Conservation (phyloP, 2,113 vertebrate genomes). For the Lasiurus borealis region DNA sequence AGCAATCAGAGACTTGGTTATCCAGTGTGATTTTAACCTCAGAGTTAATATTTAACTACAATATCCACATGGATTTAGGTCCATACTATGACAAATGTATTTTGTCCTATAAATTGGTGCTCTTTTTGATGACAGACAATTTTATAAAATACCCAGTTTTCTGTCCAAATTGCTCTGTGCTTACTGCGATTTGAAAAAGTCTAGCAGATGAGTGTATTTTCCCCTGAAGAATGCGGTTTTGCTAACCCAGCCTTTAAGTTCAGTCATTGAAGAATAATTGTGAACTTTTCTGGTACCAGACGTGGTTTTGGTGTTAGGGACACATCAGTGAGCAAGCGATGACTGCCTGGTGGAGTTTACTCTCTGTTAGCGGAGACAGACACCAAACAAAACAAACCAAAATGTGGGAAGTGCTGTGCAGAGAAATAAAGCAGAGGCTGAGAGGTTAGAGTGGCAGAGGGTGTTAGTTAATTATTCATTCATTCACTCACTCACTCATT, state of each 20-base stretch:
- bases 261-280: neutral
- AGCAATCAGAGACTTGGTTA: neutral
- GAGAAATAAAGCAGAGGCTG: neutral
- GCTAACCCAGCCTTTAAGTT: neutral
- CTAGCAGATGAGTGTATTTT: neutral
- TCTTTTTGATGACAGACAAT: constrained; percentile 39
- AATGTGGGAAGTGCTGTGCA: neutral
- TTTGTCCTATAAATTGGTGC: constrained; percentile 19
- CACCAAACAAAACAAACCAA: neutral
- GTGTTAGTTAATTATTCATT: neutral
- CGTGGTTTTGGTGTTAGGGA: neutral
- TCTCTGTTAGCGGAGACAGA: neutral
- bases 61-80: neutral
- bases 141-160: constrained; percentile 24
- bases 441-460: neutral
- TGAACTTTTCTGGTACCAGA: neutral
- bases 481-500: too few relatives aligned
- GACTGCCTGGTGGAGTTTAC: neutral
- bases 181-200: neutral
- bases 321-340: neutral
- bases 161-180: constrained; percentile 3
- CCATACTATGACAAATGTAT: neutral
- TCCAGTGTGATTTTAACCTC: neutral
- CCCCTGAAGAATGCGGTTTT: neutral
- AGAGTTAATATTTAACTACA: neutral